phyloP scores from a whole-genome alignment of 2,113 vertebrate genomes.

The Anser brachyrhynchus region DNA sequence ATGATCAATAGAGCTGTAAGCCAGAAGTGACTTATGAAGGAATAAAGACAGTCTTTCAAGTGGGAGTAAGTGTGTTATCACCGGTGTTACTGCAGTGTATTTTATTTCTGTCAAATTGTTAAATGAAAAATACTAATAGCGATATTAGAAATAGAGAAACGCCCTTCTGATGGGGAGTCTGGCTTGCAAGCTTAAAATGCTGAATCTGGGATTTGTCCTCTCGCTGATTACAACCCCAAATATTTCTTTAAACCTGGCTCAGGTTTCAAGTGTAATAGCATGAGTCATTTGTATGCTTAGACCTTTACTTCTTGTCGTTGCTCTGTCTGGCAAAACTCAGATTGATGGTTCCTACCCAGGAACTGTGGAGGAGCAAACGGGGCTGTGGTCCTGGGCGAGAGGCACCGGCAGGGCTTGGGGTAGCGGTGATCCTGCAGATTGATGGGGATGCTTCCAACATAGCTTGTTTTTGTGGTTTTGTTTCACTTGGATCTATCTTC shows the following conservation, averaged over 20 bases:
- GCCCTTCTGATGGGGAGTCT: constrained; percentile 6
- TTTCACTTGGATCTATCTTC: background rate
- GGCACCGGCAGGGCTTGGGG: background rate
- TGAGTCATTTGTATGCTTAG: constrained; percentile 66
- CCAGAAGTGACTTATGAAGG: constrained; percentile 69
- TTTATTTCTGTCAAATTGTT: constrained; percentile 71
- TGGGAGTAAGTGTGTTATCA: constrained; percentile 62
- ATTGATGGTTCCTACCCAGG: constrained; percentile 55
- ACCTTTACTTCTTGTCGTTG: constrained; percentile 72
- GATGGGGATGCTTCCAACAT: background rate
- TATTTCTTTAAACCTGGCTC: constrained; percentile 61
- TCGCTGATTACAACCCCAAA: constrained; percentile 28
- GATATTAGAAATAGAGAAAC: constrained; percentile 65
- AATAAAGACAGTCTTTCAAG: constrained; percentile 71
- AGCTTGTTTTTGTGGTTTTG: background rate
- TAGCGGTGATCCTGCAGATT: background rate
- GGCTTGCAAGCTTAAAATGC: constrained; percentile 47
- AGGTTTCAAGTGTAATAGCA: constrained; percentile 64
- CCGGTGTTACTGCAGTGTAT: constrained; percentile 19
- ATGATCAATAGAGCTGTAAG: constrained; percentile 70
- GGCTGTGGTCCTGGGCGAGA: background rate
- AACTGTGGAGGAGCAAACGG: constrained; percentile 1
- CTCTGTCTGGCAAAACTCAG: constrained; percentile 58
- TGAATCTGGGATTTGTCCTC: constrained; percentile 66
- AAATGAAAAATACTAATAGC: constrained; percentile 71